Base-by-base conservation (phyloP, 1,140 invertebrate species). In the Scaptomyza hsui region DNA sequence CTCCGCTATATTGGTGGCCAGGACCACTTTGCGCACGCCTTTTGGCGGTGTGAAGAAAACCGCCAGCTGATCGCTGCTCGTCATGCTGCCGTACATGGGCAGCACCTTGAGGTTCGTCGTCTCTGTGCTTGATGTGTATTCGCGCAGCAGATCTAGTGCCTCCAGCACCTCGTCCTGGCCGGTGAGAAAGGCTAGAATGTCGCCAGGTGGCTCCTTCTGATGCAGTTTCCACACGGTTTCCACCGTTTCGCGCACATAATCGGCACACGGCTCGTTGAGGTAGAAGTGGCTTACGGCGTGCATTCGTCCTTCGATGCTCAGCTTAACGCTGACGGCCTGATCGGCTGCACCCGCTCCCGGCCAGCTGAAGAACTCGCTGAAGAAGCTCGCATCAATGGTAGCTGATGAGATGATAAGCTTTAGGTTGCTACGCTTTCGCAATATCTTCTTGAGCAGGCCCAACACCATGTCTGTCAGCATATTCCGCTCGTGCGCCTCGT, bases 1-100 rank as follows among this genome's bases (percentile, higher is more conserved):
- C 93, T 99, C 99, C 0, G 98, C 98, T 57, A 99, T 97, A 91
- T 99, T 99, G 3, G 99, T 99, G 0, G 98, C 96, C 13, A 99
- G 93, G 0, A 99, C 94, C 24, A 99, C 95, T 93, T 99, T 99
- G 29, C 99, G 93, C 0, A 94, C 93, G 29, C 94, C 94, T 80
- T 94, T 94, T 9, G 96, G 94, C 2, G 95, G 93, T 26, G 93
- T 94, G 78, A 96, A 95, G 92, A 99, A 99, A 1, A 97, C 97
- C 90, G 96, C 97, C 39, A 99, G 89, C 92, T 99, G 96, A 72
- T 97, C 97, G 39, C 94, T 92, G 75, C 95, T 94, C 0, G 97
- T 94, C 52, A 99, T 92, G 57, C 97, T 96, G 15, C 97, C 97
- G 91, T 99, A 98, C 95, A 99, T 95, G 2, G 98, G 96, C 13